Base-by-base conservation (phyloP, 2,113 vertebrate species). In the Eira barbara region DNA sequence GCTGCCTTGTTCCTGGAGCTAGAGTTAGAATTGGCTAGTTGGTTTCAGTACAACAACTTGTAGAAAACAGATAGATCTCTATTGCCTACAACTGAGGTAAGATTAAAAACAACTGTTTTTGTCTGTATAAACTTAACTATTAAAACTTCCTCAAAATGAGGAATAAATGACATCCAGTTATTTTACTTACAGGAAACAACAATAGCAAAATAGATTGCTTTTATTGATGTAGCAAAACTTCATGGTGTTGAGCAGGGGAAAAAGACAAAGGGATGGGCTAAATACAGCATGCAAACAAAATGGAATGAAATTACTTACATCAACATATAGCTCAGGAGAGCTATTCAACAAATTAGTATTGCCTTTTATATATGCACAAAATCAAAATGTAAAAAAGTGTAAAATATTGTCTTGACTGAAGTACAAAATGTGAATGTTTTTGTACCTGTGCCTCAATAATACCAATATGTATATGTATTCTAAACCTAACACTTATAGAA, bases 81-180 rank as follows among this genome's bases (percentile, higher is more conserved):
- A 3, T n/a, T 90, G 39, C 55, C 10, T 14, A 49, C 34, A 94
- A 34, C n/a, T 63, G 34, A 94, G 89, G 63, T 36, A 55, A 59
- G 25, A 1, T 27, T 63, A 45, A 63, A 97, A 83, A 94, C 15
- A 84, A 47, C 8, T 95, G 25, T 93, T 91, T 86, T 69, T 94
- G 47, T 81, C 34, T 78, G 2, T 67, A 8, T 76, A 73, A 94
- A 86, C 25, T 34, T 96, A 82, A 67, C 49, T 91, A 55, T 78
- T 94, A 71, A 88, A 94, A 84, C n/a, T 91, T 91, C n/a, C n/a
- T 95, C 21, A 89, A 71, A 27, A 73, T 61, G 82, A 94, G n/a
- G 67, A 94, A 82, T 97, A 94, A 84, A 74, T 84, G 90, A 86
- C 73, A 92, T 84, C 3, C 36, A 95, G 61, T 4, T 92, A 87